A percentile compares a stretch with the other conserved stretches of the same genome.
Evolutionary conservation across 2,797 vertebrate genomes (phyloP).

Genomic region (Phoeniculus purpureus): DNA sequence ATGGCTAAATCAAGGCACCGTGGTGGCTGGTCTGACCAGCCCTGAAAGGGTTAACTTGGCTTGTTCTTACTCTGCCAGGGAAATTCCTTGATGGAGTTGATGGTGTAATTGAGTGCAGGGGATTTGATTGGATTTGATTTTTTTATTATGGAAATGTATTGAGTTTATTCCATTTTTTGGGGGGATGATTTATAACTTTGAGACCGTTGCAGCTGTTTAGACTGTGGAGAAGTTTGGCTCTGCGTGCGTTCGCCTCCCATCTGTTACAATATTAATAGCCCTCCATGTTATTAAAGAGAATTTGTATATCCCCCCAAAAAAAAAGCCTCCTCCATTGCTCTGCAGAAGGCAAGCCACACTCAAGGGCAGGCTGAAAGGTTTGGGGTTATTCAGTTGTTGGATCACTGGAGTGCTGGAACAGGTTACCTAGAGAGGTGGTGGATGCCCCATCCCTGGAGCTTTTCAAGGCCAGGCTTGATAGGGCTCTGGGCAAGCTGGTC

Average conservation of each 20-base stretch:
- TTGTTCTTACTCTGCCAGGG: neutral
- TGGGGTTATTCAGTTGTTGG: no score
- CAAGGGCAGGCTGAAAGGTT: no score
- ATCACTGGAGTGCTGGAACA: no score
- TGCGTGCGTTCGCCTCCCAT: neutral
- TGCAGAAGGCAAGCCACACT: no score
- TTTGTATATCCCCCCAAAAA: no score
- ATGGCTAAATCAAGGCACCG: fast-evolving
- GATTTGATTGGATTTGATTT: neutral
- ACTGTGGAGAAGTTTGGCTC: conserved; percentile 12
- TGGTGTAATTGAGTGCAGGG: neutral
- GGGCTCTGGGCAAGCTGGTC: no score
- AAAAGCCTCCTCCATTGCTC: no score
- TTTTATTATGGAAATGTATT: neutral
- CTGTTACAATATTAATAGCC: neutral
- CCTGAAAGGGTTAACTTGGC: neutral
- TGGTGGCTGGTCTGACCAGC: fast-evolving
- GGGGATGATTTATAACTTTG: neutral
- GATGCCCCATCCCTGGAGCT: no score
- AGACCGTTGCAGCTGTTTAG: neutral
- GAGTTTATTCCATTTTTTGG: neutral
- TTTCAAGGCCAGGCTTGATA: no score
- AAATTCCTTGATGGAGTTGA: neutral
- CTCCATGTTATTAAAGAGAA: neutral
- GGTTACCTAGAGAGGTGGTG: no score